A percentile compares a stretch with the other conserved stretches of the same genome.
Evolutionary conservation across 2,888 invertebrate species (phyloP).

Genomic region (Lepidocyrtoides sp.): DNA sequence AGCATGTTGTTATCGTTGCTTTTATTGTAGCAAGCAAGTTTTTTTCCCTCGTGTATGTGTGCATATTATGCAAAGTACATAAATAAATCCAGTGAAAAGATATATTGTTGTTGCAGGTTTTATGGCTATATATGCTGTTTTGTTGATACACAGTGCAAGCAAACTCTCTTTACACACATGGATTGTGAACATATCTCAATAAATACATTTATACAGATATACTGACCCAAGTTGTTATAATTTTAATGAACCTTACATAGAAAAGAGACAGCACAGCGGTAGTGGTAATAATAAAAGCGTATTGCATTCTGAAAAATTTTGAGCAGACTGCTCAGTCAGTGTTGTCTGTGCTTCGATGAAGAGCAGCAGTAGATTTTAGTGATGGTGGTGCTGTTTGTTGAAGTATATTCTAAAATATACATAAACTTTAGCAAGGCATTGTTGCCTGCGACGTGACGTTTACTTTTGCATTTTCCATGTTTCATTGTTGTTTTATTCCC

Average conservation of each 20-base stretch:
- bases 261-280: neutral
- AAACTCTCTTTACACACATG: neutral
- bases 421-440: neutral
- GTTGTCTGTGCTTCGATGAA: slow-evolving; percentile 13
- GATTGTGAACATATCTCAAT: neutral
- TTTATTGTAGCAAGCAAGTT: slow-evolving; percentile 2
- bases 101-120: slow-evolving; percentile 52
- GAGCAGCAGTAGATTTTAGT: slow-evolving; percentile 49
- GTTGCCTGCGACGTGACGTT: slow-evolving; percentile 28
- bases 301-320: slow-evolving; percentile 14
- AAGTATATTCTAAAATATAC: neutral
- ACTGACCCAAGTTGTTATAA: slow-evolving; percentile 51
- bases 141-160: slow-evolving; percentile 39
- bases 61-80: slow-evolving; percentile 25
- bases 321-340: slow-evolving; percentile 11
- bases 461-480: neutral
- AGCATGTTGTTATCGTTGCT: slow-evolving; percentile 24
- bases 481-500: neutral
- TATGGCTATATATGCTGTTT: neutral
- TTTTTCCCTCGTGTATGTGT: slow-evolving; percentile 3
- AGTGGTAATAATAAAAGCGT: neutral
- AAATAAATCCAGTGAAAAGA: slow-evolving; percentile 50
- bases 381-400: neutral
- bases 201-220: neutral
- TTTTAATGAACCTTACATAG: slow-evolving; percentile 42